Evolutionary conservation across 2,888 invertebrate species (phyloP).

Genomic region (Caenorhabditis imperialis): DNA sequence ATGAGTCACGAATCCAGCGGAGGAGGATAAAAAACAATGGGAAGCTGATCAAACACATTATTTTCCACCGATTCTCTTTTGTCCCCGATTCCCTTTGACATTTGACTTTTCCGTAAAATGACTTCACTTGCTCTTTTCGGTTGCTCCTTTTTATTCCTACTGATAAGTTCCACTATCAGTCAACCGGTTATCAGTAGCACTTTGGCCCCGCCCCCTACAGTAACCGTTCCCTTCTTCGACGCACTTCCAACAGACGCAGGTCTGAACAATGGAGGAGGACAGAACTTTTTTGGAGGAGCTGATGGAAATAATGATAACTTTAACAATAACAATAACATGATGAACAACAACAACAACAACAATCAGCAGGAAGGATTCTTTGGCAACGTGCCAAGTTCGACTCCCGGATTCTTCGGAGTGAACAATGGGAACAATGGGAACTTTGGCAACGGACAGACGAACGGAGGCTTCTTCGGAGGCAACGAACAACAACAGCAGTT

Average conservation of each 20-base stretch:
- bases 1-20: too few relatives aligned
- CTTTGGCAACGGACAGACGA: too few relatives aligned
- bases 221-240: neutral
- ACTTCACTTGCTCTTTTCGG: slow-evolving; percentile 4
- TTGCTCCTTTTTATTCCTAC: neutral
- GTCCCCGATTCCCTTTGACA: too few relatives aligned
- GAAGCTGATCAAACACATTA: slow-evolving; percentile 8
- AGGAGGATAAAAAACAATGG: neutral
- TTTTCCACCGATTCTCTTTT: too few relatives aligned
- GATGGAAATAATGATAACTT: too few relatives aligned
- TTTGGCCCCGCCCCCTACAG: neutral
- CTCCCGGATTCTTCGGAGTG: slow-evolving; percentile 23
- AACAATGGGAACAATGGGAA: neutral
- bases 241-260: neutral
- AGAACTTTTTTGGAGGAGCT: too few relatives aligned
- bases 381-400: too few relatives aligned
- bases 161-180: neutral
- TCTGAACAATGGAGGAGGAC: too few relatives aligned
- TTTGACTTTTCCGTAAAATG: too few relatives aligned
- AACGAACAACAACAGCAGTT: slow-evolving; percentile 9
- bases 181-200: slow-evolving; percentile 4
- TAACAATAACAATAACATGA: too few relatives aligned
- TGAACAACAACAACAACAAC: too few relatives aligned
- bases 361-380: slow-evolving; percentile 9
- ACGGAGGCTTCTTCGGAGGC: slow-evolving; percentile 33